Evolutionary conservation across 2,797 vertebrate species (phyloP).

Genomic region (Remorina albescens): DNA sequence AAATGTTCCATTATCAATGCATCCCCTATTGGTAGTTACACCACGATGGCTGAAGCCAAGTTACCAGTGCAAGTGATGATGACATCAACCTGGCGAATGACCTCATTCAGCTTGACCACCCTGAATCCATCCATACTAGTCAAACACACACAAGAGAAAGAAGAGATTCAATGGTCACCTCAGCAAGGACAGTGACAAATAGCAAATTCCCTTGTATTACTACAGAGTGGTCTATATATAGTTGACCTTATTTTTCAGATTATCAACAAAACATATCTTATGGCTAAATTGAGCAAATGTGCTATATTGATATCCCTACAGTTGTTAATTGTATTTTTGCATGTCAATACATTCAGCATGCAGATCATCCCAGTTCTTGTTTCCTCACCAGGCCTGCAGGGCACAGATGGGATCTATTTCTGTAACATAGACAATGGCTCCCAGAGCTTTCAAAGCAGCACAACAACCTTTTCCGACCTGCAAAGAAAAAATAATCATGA

Average conservation of each 20-base stretch:
- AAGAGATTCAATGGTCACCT: conserved; percentile 9
- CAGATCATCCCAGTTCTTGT: conserved; percentile 10
- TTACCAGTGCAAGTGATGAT: conserved; percentile 97
- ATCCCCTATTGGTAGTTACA: neutral
- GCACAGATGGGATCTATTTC: conserved; percentile 97
- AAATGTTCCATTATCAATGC: too few species aligned
- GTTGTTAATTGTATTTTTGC: neutral
- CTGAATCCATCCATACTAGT: conserved; percentile 96
- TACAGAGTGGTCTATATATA: neutral
- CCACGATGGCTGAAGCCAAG: neutral
- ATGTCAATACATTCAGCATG: conserved; percentile 9
- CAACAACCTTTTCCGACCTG: conserved; percentile 97
- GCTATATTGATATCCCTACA: neutral
- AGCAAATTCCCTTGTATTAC: too few species aligned
- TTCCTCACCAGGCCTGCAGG: conserved; percentile 94
- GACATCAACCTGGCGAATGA: conserved; percentile 93
- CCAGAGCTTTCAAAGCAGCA: conserved; percentile 94
- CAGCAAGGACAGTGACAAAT: conserved; percentile 7
- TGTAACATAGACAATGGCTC: conserved; percentile 91
- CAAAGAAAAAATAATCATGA: conserved; percentile 18
- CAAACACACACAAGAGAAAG: conserved; percentile 45
- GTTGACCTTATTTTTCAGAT: conserved; percentile 11
- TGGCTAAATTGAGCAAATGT: neutral
- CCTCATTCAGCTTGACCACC: conserved; percentile 94
- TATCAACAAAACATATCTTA: neutral